A percentile compares a stretch with the other conserved stretches of the same genome.
phyloP scores from a whole-genome alignment of 2,888 invertebrate genomes.

The Oxytorus armatus region DNA sequence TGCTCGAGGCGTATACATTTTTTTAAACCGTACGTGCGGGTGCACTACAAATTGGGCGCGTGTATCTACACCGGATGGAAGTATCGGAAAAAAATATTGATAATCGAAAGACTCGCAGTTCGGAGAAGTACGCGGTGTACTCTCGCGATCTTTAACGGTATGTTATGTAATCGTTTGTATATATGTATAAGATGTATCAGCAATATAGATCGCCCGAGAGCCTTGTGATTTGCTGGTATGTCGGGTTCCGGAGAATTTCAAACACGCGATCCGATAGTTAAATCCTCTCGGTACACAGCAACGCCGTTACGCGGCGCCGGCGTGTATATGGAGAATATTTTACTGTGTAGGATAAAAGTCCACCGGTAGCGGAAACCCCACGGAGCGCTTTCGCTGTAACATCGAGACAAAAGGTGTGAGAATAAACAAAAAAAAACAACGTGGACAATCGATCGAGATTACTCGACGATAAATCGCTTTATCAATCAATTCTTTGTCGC shows the following conservation, averaged over 20 bases:
- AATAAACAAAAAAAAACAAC: background rate
- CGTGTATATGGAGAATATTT: slow-evolving; percentile 6
- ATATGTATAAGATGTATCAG: slow-evolving; percentile 5
- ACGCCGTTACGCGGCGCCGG: background rate
- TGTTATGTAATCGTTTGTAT: background rate
- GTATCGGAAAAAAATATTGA: slow-evolving; percentile 17
- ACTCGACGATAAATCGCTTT: background rate
- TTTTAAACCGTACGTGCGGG: background rate
- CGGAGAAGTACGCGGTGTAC: slow-evolving; percentile 1
- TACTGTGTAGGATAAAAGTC: slow-evolving; percentile 2
- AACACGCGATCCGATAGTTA: slow-evolving; percentile 56
- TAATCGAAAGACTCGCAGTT: slow-evolving; percentile 7
- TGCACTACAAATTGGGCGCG: background rate
- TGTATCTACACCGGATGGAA: background rate
- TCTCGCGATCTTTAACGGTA: slow-evolving; percentile 18
- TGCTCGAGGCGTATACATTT: too few species aligned
- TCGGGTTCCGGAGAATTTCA: slow-evolving; percentile 43
- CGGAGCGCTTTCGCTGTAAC: background rate
- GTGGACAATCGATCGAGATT: background rate
- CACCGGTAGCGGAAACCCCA: background rate
- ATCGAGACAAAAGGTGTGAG: background rate
- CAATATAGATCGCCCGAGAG: slow-evolving; percentile 3
- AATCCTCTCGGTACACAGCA: slow-evolving; percentile 17
- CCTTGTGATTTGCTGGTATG: slow-evolving; percentile 30
- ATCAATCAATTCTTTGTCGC: background rate